Percentiles rank a stretch among this genome's conserved stretches.
phyloP scores from a whole-genome alignment of 53 echinoderm and acorn worm species.

The Holothuria leucospilota region DNA sequence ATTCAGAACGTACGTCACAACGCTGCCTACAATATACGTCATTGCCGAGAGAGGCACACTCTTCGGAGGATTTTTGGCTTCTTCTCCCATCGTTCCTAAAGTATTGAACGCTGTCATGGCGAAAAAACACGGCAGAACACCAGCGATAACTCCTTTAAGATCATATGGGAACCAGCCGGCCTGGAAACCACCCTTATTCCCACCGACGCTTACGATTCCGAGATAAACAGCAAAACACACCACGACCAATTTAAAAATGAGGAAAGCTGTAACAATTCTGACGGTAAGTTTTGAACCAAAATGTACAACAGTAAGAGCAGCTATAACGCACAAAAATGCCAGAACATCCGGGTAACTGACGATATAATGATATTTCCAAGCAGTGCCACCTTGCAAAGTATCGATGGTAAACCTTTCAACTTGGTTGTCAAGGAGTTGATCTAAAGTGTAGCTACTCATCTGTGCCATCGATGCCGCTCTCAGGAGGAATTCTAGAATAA shows the following conservation, averaged over 20 bases:
- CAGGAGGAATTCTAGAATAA: constrained; percentile 81
- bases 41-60: neutral
- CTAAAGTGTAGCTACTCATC: constrained; percentile 55
- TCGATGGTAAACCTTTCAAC: constrained; percentile 8
- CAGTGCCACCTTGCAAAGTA: constrained; percentile 4
- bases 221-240: constrained; percentile 22
- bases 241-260: constrained; percentile 15
- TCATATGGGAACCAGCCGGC: neutral
- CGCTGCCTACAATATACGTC: neutral
- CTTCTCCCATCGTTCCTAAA: neutral
- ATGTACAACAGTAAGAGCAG: constrained; percentile 3
- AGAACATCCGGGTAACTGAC: constrained; percentile 16
- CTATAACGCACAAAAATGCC: constrained; percentile 16
- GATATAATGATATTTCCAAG: constrained; percentile 8
- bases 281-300: constrained; percentile 28
- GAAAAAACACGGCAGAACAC: constrained; percentile 29
- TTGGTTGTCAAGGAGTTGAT: constrained; percentile 2
- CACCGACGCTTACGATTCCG: neutral
- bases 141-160: neutral
- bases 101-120: constrained; percentile 38
- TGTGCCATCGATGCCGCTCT: constrained; percentile 77
- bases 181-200: neutral
- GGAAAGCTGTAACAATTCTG: neutral
- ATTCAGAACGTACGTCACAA: constrained; percentile 3
- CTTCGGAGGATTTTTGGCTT: neutral